Conservation (phyloP, 2,888 invertebrate genomes). For the Tetragonisca angustula region DNA sequence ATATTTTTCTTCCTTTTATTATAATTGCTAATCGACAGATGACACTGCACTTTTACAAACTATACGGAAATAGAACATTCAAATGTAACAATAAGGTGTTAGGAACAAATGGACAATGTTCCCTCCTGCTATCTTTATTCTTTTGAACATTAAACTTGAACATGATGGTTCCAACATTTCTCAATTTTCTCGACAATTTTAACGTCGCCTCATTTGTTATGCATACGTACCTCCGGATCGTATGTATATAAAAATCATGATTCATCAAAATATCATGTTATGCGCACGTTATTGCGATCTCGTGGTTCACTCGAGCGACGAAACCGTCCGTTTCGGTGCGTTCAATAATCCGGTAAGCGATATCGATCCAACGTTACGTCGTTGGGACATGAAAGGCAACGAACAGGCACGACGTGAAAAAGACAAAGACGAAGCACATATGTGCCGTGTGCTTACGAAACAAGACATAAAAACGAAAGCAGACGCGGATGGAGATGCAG, state of each 20-base stretch:
- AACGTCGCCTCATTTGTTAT: conserved; percentile 1
- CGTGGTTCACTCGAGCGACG: neutral
- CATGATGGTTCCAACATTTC: neutral
- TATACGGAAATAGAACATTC: neutral
- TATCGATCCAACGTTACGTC: conserved; percentile 37
- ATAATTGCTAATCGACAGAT: conserved; percentile 9
- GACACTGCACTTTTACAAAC: conserved; percentile 26
- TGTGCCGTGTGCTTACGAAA: neutral
- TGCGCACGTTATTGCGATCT: conserved; percentile 29
- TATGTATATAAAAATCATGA: conserved; percentile 15
- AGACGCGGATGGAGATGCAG: conserved; percentile 4
- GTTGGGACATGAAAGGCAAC: neutral
- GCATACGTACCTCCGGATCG: neutral
- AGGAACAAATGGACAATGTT: neutral
- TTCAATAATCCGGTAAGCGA: conserved; percentile 29
- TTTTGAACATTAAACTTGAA: neutral
- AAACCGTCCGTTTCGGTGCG: conserved; percentile 35
- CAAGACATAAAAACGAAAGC: neutral
- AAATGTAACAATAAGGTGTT: neutral
- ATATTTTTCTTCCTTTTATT: neutral
- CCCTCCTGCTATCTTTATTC: no score
- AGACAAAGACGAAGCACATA: neutral
- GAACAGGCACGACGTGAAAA: neutral
- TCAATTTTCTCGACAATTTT: neutral
- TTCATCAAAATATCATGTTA: conserved; percentile 25